These are phyloP conservation scores for Sylvietta virens DNA, from an alignment of 2,113 vertebrate species.

Conservation along the genomic window DNA sequence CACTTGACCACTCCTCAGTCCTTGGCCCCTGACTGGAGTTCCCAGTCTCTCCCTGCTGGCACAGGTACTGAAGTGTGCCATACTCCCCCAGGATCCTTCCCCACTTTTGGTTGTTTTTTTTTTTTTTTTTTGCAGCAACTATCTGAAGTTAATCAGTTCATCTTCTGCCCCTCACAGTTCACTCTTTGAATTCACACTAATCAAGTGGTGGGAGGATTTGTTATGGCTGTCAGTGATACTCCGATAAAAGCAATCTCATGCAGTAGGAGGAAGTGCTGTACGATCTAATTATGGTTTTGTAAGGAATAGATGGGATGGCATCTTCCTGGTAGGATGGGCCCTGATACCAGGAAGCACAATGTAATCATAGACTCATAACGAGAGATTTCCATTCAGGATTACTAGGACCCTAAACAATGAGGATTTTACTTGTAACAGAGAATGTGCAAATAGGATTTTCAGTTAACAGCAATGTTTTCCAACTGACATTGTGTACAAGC, in stretches of 20 bases:
- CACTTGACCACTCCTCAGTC: rapidly evolving
- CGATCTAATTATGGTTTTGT: neutral
- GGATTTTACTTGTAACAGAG: neutral
- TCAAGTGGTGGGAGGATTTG: neutral
- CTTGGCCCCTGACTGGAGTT: neutral
- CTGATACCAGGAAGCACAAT: neutral
- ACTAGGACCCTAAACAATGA: neutral
- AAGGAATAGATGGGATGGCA: neutral
- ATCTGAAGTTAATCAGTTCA: neutral
- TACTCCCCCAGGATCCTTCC: neutral
- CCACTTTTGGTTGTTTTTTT: too few relatives aligned
- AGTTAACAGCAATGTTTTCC: neutral
- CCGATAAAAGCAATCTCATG: neutral
- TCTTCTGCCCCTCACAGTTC: neutral
- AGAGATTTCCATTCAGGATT: neutral
- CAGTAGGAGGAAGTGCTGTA: rapidly evolving
- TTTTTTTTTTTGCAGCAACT: neutral
- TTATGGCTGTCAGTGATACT: neutral
- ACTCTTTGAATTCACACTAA: neutral
- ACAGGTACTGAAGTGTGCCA: rapidly evolving
- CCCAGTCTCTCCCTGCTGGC: neutral
- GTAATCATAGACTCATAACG: neutral
- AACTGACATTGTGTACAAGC: neutral
- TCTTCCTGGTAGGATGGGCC: neutral
- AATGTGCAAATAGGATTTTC: neutral